Evolutionary conservation across 1,140 invertebrate genomes (phyloP).

Genomic region (Acromyrmex heyeri): DNA sequence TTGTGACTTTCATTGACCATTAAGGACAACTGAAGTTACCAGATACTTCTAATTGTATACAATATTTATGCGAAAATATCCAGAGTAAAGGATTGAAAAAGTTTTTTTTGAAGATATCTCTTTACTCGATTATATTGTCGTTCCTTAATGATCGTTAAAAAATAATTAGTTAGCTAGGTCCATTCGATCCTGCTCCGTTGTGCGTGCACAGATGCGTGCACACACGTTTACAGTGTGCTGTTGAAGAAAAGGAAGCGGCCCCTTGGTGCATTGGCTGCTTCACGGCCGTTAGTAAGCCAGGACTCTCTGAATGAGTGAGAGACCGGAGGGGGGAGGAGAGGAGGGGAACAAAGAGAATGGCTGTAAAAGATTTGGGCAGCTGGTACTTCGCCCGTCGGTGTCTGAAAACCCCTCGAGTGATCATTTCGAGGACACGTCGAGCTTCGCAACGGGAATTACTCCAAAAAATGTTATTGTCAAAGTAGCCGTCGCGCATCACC

Average conservation of each 20-base stretch:
- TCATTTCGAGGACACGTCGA: constrained; percentile 36
- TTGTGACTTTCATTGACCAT: no score
- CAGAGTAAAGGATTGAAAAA: neutral
- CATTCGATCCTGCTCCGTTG: constrained; percentile 25
- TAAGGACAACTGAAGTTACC: no score
- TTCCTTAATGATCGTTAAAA: neutral
- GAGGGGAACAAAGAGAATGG: constrained; percentile 60
- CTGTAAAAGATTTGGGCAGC: constrained; percentile 72
- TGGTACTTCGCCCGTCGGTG: constrained; percentile 51
- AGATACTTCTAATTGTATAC: no score
- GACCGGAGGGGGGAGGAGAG: neutral
- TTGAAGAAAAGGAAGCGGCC: constrained; percentile 73
- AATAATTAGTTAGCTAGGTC: constrained; percentile 18
- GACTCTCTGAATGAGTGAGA: constrained; percentile 19
- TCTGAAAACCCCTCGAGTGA: constrained; percentile 37
- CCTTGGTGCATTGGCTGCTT: constrained; percentile 67
- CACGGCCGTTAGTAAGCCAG: constrained; percentile 60
- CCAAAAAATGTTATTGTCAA: constrained; percentile 1
- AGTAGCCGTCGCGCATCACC: neutral
- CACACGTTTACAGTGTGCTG: constrained; percentile 58
- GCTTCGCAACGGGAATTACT: neutral
- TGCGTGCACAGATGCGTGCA: constrained; percentile 55
- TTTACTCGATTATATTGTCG: neutral
- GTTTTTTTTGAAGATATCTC: neutral
- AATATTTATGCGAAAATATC: no score